Evolutionary conservation across 2,888 invertebrate species (phyloP).

Genomic region (Ernsta delagoae): DNA sequence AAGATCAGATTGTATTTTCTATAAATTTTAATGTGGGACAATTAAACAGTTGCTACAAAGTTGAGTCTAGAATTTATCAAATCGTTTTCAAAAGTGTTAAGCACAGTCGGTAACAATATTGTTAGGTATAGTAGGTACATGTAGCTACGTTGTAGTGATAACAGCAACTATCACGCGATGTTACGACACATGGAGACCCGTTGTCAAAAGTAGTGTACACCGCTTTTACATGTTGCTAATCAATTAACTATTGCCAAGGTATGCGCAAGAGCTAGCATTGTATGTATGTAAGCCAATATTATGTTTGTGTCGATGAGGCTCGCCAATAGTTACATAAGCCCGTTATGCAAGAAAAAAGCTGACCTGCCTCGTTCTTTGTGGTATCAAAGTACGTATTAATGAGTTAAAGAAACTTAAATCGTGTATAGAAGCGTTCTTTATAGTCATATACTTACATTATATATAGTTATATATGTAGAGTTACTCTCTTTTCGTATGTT

Average conservation of each 20-base stretch:
- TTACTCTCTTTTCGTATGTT: too few relatives aligned
- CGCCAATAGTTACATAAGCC: conserved; percentile 52
- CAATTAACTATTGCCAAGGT: conserved; percentile 48
- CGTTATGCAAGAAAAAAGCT: conserved; percentile 60
- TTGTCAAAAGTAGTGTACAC: conserved; percentile 29
- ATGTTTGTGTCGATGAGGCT: conserved; percentile 47
- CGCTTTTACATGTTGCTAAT: conserved; percentile 40
- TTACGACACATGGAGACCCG: conserved; percentile 36
- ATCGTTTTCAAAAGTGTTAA: conserved; percentile 4
- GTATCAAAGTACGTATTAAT: conserved; percentile 43
- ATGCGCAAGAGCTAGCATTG: conserved; percentile 46
- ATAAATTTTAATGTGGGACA: too few relatives aligned
- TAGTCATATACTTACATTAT: too few relatives aligned
- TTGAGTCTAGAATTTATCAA: conserved; percentile 4
- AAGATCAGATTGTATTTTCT: too few relatives aligned
- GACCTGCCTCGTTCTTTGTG: conserved; percentile 49
- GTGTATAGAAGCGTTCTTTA: neutral
- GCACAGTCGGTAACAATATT: neutral
- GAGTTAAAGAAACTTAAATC: neutral
- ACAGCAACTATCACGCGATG: conserved; percentile 39
- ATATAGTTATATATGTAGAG: too few relatives aligned
- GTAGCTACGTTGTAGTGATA: conserved; percentile 34
- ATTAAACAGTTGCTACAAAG: neutral
- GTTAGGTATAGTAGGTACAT: too few relatives aligned
- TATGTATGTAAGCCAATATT: conserved; percentile 45